phyloP scores from a whole-genome alignment of 1,140 invertebrate genomes.

The Panonychus citri region DNA sequence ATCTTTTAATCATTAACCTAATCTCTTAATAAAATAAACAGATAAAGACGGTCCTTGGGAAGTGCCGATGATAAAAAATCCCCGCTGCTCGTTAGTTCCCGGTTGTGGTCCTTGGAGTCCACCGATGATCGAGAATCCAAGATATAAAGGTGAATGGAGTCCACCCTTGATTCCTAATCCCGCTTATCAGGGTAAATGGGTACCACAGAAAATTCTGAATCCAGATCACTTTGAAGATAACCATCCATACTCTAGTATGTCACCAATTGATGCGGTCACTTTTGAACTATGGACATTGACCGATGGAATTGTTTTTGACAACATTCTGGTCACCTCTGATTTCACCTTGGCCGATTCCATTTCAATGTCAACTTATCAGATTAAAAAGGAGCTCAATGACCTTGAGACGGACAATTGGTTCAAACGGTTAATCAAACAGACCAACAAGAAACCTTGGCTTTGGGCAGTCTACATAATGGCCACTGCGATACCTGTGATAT shows the following conservation, averaged over 20 bases:
- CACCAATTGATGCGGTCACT: slow-evolving; percentile 68
- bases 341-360: slow-evolving; percentile 46
- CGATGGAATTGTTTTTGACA: slow-evolving; percentile 77
- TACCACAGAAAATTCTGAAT: slow-evolving; percentile 56
- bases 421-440: slow-evolving; percentile 49
- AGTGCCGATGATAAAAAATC: slow-evolving; percentile 67
- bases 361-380: slow-evolving; percentile 55
- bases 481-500: slow-evolving; percentile 46
- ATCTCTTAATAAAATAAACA: too few species aligned
- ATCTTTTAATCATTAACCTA: too few species aligned
- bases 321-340: slow-evolving; percentile 74
- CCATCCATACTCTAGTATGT: slow-evolving; percentile 60
- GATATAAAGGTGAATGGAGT: slow-evolving; percentile 77
- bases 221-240: slow-evolving; percentile 80
- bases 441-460: slow-evolving; percentile 68
- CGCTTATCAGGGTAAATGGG: slow-evolving; percentile 82
- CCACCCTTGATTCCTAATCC: slow-evolving; percentile 76
- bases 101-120: slow-evolving; percentile 81
- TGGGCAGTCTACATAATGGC: slow-evolving; percentile 63
- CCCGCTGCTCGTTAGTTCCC: slow-evolving; percentile 47
- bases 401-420: slow-evolving; percentile 51
- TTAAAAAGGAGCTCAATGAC: slow-evolving; percentile 55
- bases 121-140: slow-evolving; percentile 64
- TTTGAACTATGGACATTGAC: slow-evolving; percentile 98
- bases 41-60: slow-evolving; percentile 99